Conservation (phyloP, 2,797 vertebrate species). For the Centropyge bicolor region DNA sequence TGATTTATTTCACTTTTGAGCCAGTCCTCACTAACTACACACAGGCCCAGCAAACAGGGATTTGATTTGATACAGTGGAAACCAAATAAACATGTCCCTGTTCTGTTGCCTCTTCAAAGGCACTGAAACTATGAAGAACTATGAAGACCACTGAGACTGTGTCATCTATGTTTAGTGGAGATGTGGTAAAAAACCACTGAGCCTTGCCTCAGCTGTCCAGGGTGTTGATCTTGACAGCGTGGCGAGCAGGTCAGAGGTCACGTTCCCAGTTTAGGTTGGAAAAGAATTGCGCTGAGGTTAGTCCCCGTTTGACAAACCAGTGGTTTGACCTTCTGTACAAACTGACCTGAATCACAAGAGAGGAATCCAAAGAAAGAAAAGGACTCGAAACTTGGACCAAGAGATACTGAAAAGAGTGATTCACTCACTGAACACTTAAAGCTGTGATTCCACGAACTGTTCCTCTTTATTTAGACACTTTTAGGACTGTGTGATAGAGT, state of each 20-base stretch:
- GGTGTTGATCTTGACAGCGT: slow-evolving; percentile 76
- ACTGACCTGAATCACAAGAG: slow-evolving; percentile 46
- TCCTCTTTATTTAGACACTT: slow-evolving; percentile 33
- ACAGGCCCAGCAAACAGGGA: slow-evolving; percentile 56
- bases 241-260: slow-evolving; percentile 72
- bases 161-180: slow-evolving; percentile 59
- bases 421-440: slow-evolving; percentile 33
- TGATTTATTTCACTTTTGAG: slow-evolving; percentile 70
- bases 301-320: slow-evolving; percentile 53
- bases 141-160: slow-evolving; percentile 27
- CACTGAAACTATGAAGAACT: slow-evolving; percentile 28
- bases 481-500: slow-evolving; percentile 10
- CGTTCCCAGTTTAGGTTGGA: slow-evolving; percentile 70
- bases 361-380: slow-evolving; percentile 55
- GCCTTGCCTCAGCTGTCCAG: slow-evolving; percentile 66
- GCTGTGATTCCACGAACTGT: slow-evolving; percentile 24
- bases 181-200: slow-evolving; percentile 60
- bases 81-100: slow-evolving; percentile 38
- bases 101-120: slow-evolving; percentile 29
- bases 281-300: slow-evolving; percentile 55
- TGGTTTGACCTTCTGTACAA: slow-evolving; percentile 61
- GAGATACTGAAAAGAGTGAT: slow-evolving; percentile 22
- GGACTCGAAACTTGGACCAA: slow-evolving; percentile 48
- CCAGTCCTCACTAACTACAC: slow-evolving; percentile 69
- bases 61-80: slow-evolving; percentile 44